These are phyloP conservation scores for Leptopilina syphax DNA, from an alignment of 2,888 invertebrate genomes.

Conservation along the genomic window DNA sequence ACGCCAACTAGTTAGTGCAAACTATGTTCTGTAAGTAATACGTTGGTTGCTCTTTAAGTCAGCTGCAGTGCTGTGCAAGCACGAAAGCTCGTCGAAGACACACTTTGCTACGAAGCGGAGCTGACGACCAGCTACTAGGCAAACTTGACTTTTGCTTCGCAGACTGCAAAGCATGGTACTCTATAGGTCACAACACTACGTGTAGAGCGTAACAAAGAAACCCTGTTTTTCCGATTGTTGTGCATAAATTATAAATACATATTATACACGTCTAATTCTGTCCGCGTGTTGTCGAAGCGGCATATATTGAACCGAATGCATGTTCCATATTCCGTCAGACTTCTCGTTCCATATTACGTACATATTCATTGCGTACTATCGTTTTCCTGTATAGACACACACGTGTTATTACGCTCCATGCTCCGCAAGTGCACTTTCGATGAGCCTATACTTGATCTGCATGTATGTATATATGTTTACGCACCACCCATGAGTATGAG, in stretches of 20 bases:
- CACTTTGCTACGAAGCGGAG: slow-evolving; percentile 74
- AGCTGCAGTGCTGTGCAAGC: slow-evolving; percentile 68
- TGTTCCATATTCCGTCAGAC: slow-evolving; percentile 67
- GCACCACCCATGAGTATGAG: background rate
- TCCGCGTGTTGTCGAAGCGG: background rate
- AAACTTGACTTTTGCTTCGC: slow-evolving; percentile 56
- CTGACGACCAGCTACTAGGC: slow-evolving; percentile 63
- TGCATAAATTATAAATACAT: background rate
- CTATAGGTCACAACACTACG: slow-evolving; percentile 55
- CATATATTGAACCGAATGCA: slow-evolving; percentile 52
- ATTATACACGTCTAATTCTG: background rate
- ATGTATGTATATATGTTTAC: background rate
- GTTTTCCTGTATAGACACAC: background rate
- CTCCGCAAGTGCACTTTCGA: slow-evolving; percentile 2
- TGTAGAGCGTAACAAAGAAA: slow-evolving; percentile 44
- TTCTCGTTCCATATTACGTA: slow-evolving; percentile 50
- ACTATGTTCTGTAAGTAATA: slow-evolving; percentile 21
- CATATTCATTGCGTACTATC: slow-evolving; percentile 11
- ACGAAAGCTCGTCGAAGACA: slow-evolving; percentile 73
- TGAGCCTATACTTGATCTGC: background rate
- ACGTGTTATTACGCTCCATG: background rate
- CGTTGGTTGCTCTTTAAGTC: slow-evolving; percentile 73
- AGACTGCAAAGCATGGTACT: slow-evolving; percentile 48
- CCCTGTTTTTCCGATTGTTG: background rate
- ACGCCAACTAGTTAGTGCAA: too few species aligned